Conservation (phyloP, 2,888 invertebrate species). For the Miltochrista miniata region DNA sequence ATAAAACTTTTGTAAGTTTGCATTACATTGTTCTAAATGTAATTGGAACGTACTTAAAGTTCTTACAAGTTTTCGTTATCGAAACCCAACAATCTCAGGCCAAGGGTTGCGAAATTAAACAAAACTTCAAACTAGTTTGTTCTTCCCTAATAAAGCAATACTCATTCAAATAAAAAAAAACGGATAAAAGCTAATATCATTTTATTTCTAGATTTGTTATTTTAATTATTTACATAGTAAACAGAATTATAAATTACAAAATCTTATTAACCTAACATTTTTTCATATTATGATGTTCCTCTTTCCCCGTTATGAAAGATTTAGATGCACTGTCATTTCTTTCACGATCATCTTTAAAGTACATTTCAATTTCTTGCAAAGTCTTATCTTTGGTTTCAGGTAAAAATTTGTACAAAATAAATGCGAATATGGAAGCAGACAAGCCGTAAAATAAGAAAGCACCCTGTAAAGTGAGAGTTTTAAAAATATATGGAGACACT, state of each 20-base stretch:
- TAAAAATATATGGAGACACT: constrained; percentile 53
- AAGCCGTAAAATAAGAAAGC: constrained; percentile 52
- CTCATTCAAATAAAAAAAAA: constrained; percentile 16
- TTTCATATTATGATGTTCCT: constrained; percentile 21
- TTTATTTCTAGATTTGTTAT: constrained; percentile 20
- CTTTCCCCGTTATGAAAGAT: constrained; percentile 36
- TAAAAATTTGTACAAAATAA: constrained; percentile 47
- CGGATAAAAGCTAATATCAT: constrained; percentile 14
- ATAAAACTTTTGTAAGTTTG: background rate
- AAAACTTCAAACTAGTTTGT: constrained; percentile 5
- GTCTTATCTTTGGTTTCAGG: constrained; percentile 59
- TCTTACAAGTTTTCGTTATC: constrained; percentile 5
- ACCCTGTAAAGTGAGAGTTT: constrained; percentile 48
- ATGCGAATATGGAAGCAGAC: constrained; percentile 45
- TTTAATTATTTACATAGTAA: constrained; percentile 30
- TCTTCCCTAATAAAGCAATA: background rate
- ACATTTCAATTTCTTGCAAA: constrained; percentile 52
- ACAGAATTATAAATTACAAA: constrained; percentile 28
- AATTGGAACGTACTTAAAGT: background rate
- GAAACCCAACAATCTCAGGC: constrained; percentile 5
- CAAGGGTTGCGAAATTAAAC: constrained; percentile 4
- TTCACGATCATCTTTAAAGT: constrained; percentile 39
- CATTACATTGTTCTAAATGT: background rate
- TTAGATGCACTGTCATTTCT: constrained; percentile 24
- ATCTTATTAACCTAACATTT: constrained; percentile 26